Base-by-base conservation (phyloP, 92 coral and sea anemone genomes). In the Porites divaricata region DNA sequence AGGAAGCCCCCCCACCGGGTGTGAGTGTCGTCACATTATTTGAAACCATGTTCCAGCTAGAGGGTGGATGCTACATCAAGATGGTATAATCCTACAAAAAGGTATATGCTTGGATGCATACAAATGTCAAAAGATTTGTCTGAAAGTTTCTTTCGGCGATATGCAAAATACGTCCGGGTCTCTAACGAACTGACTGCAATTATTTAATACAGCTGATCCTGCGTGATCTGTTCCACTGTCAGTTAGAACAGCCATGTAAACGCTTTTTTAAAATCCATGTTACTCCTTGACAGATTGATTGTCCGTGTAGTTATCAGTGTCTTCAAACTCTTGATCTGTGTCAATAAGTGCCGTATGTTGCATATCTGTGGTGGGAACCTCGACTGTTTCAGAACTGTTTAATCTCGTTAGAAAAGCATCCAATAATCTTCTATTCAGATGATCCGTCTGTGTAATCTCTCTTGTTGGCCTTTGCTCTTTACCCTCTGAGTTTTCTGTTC, bases 381-480 rank as follows among this genome's bases (percentile, higher is more conserved):
- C 76, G 0, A 49, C 58, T 69, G 77, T 69, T n/a, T 59, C 77
- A 13, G 86, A 84, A 13, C 86, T 85, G 87, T 93, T 95, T 63
- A 95, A 73, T 79, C 98, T 89, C 56, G 88, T 71, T 25, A 95
- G 83, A 82, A 96, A 94, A 17, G 99, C 95, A 67, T 92, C 91
- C 75, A 96, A 77, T 14, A 96, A 89, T 77, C 89, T 88, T 48
- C 95, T 89, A 83, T 96, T 96, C 1, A 96, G 92, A 71, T 96
- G 98, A 89, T 96, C 99, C 1, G 99, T 96, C 81, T 96, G 99
- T 56, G 96, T 96, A 59, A 92, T 90, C 85, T 96, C 98, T 57
- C 92, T 85, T 2, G 53, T 68, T 78, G 76, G 78, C 54, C 78
- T 64, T 48, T 69, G 75, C 69, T 79, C 87, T 63, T 81, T 81